These are phyloP conservation scores for Buceros bicornis DNA, from an alignment of 2,797 vertebrate species.

Conservation along the genomic window DNA sequence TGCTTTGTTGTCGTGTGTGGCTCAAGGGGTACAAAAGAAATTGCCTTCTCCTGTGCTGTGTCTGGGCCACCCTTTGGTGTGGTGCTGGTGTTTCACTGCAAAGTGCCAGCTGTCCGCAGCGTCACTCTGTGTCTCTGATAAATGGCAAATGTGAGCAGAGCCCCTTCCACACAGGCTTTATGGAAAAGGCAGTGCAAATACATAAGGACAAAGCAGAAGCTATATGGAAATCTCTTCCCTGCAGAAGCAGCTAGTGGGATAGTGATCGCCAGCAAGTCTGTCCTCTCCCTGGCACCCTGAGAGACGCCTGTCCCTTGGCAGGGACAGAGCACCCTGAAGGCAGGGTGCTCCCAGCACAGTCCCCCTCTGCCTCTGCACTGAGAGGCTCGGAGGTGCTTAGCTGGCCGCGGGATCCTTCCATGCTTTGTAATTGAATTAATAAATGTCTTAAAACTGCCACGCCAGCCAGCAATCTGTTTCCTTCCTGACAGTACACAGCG, in stretches of 20 bases:
- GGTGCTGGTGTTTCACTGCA: not conserved
- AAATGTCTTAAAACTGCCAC: not conserved
- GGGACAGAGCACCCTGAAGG: not conserved
- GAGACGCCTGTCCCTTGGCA: not conserved
- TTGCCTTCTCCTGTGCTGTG: accelerated
- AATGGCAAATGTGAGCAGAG: not conserved
- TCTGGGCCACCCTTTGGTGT: not conserved
- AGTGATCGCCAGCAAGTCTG: not conserved
- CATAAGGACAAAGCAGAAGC: not conserved
- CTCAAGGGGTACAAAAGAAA: not conserved
- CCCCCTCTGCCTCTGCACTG: not conserved
- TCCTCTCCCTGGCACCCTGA: not conserved
- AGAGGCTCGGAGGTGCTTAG: not conserved
- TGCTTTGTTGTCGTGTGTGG: accelerated
- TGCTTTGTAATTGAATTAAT: slow-evolving; percentile 55
- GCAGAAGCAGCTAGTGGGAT: not conserved
- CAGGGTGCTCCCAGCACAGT: not conserved
- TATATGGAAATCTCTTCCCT: not conserved
- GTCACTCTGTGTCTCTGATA: not conserved
- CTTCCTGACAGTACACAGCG: not conserved
- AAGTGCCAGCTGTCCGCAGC: not conserved
- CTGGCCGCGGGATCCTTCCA: not conserved
- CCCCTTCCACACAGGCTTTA: not conserved
- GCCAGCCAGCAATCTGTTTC: not conserved
- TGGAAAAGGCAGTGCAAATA: not conserved